These are phyloP conservation scores for Sinelater perroti DNA, from an alignment of 2,888 invertebrate species.

Conservation along the genomic window DNA sequence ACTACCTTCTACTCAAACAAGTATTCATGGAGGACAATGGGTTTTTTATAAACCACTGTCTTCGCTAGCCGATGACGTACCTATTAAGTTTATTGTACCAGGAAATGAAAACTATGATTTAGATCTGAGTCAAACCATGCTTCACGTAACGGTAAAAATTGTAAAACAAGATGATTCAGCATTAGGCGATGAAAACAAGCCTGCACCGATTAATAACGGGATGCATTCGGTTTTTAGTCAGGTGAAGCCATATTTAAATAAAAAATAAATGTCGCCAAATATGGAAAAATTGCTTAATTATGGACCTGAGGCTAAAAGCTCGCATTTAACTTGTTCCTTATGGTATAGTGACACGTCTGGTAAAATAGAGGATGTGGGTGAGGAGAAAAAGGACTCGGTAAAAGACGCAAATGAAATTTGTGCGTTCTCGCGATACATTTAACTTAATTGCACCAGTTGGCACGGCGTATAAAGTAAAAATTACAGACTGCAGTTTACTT, in stretches of 20 bases:
- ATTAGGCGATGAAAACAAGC: background rate
- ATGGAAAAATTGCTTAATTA: slow-evolving; percentile 20
- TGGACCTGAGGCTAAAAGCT: slow-evolving; percentile 3
- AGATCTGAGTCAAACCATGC: slow-evolving; percentile 17
- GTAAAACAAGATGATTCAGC: slow-evolving; percentile 3
- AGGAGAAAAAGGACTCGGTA: background rate
- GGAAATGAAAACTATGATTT: slow-evolving; percentile 12
- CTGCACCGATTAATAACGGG: slow-evolving; percentile 15
- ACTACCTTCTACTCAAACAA: background rate
- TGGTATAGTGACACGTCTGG: slow-evolving; percentile 7
- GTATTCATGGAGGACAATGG: slow-evolving; percentile 5
- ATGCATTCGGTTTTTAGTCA: slow-evolving; percentile 15
- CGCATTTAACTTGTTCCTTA: slow-evolving; percentile 11
- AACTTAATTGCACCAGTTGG: slow-evolving; percentile 10
- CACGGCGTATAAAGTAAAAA: slow-evolving; percentile 3
- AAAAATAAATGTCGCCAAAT: slow-evolving; percentile 6
- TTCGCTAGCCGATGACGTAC: slow-evolving; percentile 7
- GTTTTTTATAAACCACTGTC: slow-evolving; percentile 14
- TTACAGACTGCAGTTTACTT: background rate
- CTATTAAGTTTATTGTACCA: slow-evolving; percentile 13
- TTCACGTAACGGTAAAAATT: slow-evolving; percentile 6
- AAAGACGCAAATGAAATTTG: slow-evolving; percentile 12
- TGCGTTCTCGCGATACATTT: slow-evolving; percentile 12
- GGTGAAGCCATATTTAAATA: slow-evolving; percentile 17
- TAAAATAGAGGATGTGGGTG: background rate